Evolutionary conservation across 1,140 invertebrate genomes (phyloP).

Genomic region (Dreissena polymorpha): DNA sequence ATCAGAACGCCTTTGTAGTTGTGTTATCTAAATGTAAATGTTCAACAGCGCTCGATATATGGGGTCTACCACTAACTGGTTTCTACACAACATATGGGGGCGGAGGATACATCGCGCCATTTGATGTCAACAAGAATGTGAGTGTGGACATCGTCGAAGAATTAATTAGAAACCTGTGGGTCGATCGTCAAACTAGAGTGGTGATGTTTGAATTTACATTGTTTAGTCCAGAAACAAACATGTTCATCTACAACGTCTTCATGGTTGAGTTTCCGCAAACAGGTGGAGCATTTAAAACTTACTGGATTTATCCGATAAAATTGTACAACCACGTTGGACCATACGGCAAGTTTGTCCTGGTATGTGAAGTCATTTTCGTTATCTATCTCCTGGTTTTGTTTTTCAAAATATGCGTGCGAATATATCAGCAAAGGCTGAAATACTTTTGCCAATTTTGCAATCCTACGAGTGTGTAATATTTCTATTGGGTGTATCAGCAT

Average conservation of each 20-base stretch:
- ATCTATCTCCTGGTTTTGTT: conserved; percentile 37
- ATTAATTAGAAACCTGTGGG: conserved; percentile 78
- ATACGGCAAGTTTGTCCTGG: conserved; percentile 33
- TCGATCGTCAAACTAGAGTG: conserved; percentile 80
- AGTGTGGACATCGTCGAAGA: conserved; percentile 65
- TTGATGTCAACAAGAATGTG: conserved; percentile 45
- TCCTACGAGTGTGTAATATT: conserved; percentile 40
- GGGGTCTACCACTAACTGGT: conserved; percentile 62
- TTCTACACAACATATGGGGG: conserved; percentile 61
- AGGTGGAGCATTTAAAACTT: conserved; percentile 71
- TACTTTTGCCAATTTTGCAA: conserved; percentile 58
- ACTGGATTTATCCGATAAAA: conserved; percentile 55
- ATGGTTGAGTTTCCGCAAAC: conserved; percentile 79
- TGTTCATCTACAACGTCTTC: conserved; percentile 62
- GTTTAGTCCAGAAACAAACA: conserved; percentile 79
- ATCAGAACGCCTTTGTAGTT: background rate
- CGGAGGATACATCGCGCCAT: conserved; percentile 62
- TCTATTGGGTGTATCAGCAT: background rate
- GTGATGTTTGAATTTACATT: conserved; percentile 81
- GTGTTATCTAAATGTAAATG: background rate
- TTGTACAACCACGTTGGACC: conserved; percentile 46
- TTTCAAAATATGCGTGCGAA: conserved; percentile 16
- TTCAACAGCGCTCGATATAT: conserved; percentile 50
- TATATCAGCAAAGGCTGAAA: conserved; percentile 6
- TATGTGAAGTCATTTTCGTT: conserved; percentile 46